phyloP scores from a whole-genome alignment of 1,140 invertebrate species.

The Pogonognathellus flavescens region DNA sequence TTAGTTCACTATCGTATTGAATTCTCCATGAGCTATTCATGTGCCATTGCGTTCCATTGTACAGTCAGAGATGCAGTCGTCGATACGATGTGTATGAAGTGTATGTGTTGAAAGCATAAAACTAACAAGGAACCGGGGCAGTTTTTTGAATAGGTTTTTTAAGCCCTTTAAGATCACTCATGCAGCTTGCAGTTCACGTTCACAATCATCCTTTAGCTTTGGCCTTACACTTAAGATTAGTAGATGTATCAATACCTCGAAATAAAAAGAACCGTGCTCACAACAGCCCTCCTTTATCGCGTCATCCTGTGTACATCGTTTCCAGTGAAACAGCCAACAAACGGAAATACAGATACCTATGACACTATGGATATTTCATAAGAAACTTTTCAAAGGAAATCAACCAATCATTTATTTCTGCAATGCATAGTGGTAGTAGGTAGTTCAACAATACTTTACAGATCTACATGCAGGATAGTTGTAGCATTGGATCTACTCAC shows the following conservation, averaged over 20 bases:
- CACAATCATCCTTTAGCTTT: conserved; percentile 25
- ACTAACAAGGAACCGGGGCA: background rate
- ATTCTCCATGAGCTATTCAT: background rate
- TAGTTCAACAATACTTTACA: too few species aligned
- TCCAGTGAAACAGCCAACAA: background rate
- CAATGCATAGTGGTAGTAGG: background rate
- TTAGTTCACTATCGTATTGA: conserved; percentile 22
- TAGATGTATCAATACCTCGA: background rate
- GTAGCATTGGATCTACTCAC: too few species aligned
- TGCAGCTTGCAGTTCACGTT: conserved; percentile 23
- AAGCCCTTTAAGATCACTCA: background rate
- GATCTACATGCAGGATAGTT: too few species aligned
- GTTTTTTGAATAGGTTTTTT: conserved; percentile 29
- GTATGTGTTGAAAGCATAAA: conserved; percentile 20
- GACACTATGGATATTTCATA: background rate
- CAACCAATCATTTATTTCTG: conserved; percentile 27
- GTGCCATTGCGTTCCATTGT: background rate
- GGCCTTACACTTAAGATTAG: background rate
- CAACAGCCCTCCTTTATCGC: background rate
- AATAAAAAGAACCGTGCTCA: background rate
- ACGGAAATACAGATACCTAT: background rate
- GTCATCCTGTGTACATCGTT: background rate
- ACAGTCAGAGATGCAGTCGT: background rate
- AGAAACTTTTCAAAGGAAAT: conserved; percentile 25
- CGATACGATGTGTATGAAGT: background rate